These are phyloP conservation scores for Vireo altiloquus DNA, from an alignment of 2,113 vertebrate genomes.

Conservation along the genomic window DNA sequence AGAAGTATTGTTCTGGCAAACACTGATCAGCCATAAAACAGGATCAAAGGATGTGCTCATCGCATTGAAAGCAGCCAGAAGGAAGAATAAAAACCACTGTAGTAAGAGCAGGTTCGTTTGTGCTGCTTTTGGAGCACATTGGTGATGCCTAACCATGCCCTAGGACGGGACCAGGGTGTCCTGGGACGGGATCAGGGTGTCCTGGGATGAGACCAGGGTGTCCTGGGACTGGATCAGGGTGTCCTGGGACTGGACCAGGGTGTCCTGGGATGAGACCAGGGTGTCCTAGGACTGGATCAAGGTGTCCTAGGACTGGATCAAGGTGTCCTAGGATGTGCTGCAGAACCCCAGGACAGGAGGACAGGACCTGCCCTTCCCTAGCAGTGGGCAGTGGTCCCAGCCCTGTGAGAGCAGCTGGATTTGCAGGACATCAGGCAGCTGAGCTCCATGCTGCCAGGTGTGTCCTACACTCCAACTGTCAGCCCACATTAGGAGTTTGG, in stretches of 20 bases:
- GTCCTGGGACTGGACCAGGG: too few relatives aligned
- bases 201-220: not conserved
- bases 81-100: not conserved
- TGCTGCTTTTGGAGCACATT: not conserved
- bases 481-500: not conserved
- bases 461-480: not conserved
- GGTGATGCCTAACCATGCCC: rapidly evolving
- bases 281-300: too few relatives aligned
- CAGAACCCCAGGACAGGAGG: rapidly evolving
- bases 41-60: not conserved
- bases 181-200: not conserved
- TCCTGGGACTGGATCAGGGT: not conserved
- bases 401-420: too few relatives aligned
- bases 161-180: not conserved
- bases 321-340: not conserved
- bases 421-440: not conserved
- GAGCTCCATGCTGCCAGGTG: not conserved
- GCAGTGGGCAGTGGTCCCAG: rapidly evolving
- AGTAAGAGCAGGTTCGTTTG: not conserved
- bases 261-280: not conserved
- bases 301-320: not conserved
- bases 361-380: not conserved
- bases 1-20: not conserved
- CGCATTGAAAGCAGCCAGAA: not conserved
- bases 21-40: not conserved